Percentiles rank a stretch among this genome's conserved stretches.
phyloP scores from a whole-genome alignment of 2,113 vertebrate genomes.

The Gopherus flavomarginatus region DNA sequence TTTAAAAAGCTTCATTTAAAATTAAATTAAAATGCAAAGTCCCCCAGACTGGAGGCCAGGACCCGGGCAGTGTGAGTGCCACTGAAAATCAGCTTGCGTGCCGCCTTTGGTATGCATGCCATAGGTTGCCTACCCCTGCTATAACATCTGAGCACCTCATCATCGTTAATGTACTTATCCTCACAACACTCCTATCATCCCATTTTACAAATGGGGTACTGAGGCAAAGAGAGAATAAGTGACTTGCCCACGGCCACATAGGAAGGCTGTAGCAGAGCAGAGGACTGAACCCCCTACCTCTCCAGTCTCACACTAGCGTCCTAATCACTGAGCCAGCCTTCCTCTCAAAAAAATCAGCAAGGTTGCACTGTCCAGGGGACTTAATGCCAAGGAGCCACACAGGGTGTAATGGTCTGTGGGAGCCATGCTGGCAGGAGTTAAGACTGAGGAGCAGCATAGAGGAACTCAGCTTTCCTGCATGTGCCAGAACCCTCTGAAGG shows the following conservation, averaged over 20 bases:
- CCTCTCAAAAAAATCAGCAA: background rate
- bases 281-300: background rate
- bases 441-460: background rate
- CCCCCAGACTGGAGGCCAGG: too few relatives aligned
- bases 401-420: background rate
- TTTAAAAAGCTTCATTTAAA: too few relatives aligned
- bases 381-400: background rate
- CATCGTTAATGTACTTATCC: background rate
- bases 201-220: background rate
- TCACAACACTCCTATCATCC: background rate
- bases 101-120: too few relatives aligned
- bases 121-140: too few relatives aligned
- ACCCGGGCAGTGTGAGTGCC: too few relatives aligned
- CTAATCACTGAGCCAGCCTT: background rate
- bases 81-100: too few relatives aligned
- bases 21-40: too few relatives aligned
- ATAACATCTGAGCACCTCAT: background rate
- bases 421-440: background rate
- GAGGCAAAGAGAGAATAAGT: background rate
- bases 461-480: rapidly evolving
- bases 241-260: background rate
- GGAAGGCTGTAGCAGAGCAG: background rate
- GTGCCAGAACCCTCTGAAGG: background rate
- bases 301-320: background rate
- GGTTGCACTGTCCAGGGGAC: background rate